These are phyloP conservation scores for Lota lota DNA, from an alignment of 2,113 vertebrate genomes.

Conservation along the genomic window DNA sequence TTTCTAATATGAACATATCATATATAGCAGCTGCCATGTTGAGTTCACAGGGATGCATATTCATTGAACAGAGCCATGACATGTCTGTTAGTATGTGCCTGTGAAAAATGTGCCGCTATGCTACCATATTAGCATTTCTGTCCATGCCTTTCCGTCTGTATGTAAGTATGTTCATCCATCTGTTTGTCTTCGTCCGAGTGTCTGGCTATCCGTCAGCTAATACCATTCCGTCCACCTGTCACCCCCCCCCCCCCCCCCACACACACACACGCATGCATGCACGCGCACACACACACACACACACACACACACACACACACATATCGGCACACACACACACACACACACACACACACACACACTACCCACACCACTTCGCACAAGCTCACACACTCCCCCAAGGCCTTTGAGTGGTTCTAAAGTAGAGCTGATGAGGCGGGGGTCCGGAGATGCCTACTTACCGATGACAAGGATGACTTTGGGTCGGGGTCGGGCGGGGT, in stretches of 20 bases:
- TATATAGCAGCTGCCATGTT: no score
- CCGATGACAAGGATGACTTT: conserved; percentile 97
- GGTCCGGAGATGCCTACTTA: conserved; percentile 50
- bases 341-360: no score
- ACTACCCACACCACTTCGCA: no score
- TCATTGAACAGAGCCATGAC: no score
- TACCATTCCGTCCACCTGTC: background rate
- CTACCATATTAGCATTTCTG: background rate
- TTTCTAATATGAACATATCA: no score
- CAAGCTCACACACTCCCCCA: no score
- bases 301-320: background rate
- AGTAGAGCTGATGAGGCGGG: no score
- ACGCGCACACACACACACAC: conserved; percentile 6
- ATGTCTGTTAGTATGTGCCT: no score
- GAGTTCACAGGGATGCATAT: no score
- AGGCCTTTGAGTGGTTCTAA: no score
- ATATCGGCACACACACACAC: no score
- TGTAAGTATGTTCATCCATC: conserved; percentile 2
- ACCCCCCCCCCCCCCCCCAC: background rate
- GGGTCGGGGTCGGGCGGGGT: conserved; percentile 86
- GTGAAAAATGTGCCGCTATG: background rate
- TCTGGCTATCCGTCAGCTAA: background rate
- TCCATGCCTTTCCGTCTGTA: background rate
- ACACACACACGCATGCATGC: background rate
- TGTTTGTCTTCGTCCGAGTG: background rate